A percentile compares a stretch with the other conserved stretches of the same genome.
Conservation (phyloP, 2,888 invertebrate species). For the Drosophila neoperkinsi region DNA sequence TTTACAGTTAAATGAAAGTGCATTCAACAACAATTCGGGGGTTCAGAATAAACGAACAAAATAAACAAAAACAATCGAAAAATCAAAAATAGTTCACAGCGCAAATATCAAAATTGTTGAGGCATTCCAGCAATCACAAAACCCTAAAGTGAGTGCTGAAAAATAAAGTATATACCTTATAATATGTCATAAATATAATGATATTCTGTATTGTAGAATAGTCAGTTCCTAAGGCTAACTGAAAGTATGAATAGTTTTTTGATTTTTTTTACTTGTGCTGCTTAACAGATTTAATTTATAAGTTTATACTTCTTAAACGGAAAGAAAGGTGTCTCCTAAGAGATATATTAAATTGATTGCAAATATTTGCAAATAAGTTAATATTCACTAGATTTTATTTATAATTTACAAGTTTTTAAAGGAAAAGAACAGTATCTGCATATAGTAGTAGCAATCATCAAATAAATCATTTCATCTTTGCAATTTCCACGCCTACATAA, state of each 20-base stretch:
- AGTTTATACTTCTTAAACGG: background rate
- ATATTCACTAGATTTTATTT: background rate
- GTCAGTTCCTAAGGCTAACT: background rate
- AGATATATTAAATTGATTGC: background rate
- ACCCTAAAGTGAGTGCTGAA: background rate
- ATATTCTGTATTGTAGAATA: background rate
- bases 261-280: background rate
- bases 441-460: background rate
- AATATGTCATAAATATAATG: background rate
- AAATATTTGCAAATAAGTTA: background rate
- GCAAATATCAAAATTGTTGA: conserved; percentile 67
- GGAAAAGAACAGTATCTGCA: background rate
- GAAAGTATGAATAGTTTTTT: background rate
- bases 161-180: background rate
- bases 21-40: background rate
- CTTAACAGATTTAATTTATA: background rate
- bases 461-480: background rate
- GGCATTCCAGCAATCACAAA: conserved; percentile 42
- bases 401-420: background rate
- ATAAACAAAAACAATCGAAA: conserved; percentile 51
- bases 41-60: conserved; percentile 24
- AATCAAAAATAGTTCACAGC: conserved; percentile 18
- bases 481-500: background rate
- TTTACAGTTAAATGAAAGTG: conserved; percentile 28
- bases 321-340: background rate